These are phyloP conservation scores for Melospiza georgiana DNA, from an alignment of 2,113 vertebrate species.

Conservation along the genomic window DNA sequence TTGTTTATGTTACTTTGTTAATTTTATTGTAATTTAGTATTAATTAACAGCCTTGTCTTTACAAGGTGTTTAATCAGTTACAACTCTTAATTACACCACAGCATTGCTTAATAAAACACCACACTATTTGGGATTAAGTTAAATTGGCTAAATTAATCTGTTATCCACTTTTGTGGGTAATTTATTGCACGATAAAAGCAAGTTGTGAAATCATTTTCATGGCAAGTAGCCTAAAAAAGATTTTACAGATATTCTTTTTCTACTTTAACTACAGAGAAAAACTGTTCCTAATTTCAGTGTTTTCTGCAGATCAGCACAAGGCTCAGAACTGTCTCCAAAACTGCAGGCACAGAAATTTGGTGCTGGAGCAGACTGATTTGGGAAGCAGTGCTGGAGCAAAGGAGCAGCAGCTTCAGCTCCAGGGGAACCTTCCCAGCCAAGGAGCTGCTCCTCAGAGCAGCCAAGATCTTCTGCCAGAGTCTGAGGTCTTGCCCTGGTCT, in stretches of 20 bases:
- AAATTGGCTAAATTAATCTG: conserved; percentile 26
- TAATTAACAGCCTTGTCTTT: conserved; percentile 31
- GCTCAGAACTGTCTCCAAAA: background rate
- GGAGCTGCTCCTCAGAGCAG: background rate
- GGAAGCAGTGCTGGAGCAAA: background rate
- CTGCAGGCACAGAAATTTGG: background rate
- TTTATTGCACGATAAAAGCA: background rate
- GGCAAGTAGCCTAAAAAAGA: background rate
- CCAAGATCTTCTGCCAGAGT: background rate
- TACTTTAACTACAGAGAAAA: background rate
- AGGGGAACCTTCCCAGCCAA: background rate
- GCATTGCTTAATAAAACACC: conserved; percentile 38
- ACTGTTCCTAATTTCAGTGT: background rate
- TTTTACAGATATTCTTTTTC: background rate
- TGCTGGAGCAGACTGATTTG: background rate
- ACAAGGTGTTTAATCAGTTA: conserved; percentile 11
- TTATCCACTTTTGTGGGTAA: background rate
- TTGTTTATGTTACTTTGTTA: conserved; percentile 18
- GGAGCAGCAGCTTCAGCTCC: background rate
- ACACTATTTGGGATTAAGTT: background rate
- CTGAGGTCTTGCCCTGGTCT: no score
- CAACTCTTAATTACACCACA: conserved; percentile 5
- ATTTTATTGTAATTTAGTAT: conserved; percentile 42
- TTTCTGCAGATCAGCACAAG: background rate
- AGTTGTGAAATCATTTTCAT: background rate